Base-by-base conservation (phyloP, 2,888 invertebrate genomes). In the Neoscelio sp. region DNA sequence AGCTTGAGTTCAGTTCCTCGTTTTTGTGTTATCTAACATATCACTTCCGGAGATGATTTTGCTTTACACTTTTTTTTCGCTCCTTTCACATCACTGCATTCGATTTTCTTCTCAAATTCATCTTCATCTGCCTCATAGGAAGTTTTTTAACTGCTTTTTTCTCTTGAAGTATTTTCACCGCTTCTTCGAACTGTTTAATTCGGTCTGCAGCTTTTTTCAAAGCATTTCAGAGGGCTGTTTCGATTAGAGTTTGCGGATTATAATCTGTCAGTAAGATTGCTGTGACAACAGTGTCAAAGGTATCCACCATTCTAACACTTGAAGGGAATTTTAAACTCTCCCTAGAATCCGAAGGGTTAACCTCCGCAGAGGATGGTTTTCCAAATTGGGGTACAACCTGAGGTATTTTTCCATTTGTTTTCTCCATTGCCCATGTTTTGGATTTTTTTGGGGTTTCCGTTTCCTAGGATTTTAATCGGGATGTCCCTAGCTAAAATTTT, bases 281-380 rank as follows among this genome's bases (percentile, higher is more conserved):
- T 12, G 13, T 38, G 12, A 1, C 12, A 38, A 38, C 13, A 7
- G 33, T 33, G 6, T 33, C 12, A 5, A 13, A 38, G 38, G 12
- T 12, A 38, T 38, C 12, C 1, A 12, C 7, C 12, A 12, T n/a
- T n/a, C n/a, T n/a, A n/a, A n/a, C n/a, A n/a, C n/a, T n/a, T n/a
- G n/a, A n/a, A n/a, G n/a, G n/a, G n/a, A n/a, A n/a, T n/a, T n/a
- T n/a, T n/a, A n/a, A n/a, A n/a, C n/a, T 10, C 13, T 13, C 38
- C 38, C 38, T 13, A 38, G 38, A 38, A 38, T 38, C 38, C 38
- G 2, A 12, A 7, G 12, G 38, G 13, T 12, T 13, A 12, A 13
- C 38, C 38, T 38, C 38, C 38, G 38, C 10, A 38, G 38, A 38
- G 38, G 12, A 13, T 38, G 38, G 38, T 38, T 38, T 38, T 12